These are phyloP conservation scores for Tretioscincus oriximinensis DNA, from an alignment of 2,113 vertebrate genomes.

Conservation along the genomic window DNA sequence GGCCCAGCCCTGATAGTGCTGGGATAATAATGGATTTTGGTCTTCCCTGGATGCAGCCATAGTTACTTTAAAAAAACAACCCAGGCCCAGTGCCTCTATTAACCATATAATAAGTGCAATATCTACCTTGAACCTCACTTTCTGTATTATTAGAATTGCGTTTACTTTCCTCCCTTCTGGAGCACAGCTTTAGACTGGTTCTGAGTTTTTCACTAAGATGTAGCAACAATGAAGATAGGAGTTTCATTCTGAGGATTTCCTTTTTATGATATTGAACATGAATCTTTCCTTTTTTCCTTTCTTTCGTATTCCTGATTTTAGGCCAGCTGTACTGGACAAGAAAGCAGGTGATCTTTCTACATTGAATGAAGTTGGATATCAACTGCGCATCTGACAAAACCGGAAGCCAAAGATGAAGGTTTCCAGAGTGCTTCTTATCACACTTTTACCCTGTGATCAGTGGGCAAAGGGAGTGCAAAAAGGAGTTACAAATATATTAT, in stretches of 20 bases:
- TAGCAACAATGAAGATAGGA: neutral
- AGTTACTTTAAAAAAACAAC: too few species aligned
- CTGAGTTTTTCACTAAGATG: neutral
- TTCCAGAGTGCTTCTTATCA: constrained; percentile 65
- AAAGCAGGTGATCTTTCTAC: constrained; percentile 85
- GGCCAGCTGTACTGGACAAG: constrained; percentile 85
- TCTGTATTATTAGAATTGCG: neutral
- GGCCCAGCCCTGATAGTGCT: too few species aligned
- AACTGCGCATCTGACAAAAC: constrained; percentile 87
- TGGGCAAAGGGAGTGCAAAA: constrained; percentile 37
- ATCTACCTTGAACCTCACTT: neutral
- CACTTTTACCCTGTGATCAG: constrained; percentile 66
- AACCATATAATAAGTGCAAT: neutral
- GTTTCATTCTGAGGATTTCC: neutral
- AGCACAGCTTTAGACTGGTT: too few species aligned
- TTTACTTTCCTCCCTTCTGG: neutral
- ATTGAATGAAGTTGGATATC: constrained; percentile 88
- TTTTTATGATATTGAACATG: neutral
- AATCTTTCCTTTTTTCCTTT: constrained; percentile 18
- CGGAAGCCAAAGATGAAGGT: constrained; percentile 25
- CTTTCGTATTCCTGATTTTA: constrained; percentile 49
- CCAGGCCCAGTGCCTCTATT: neutral
- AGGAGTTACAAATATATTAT: constrained; percentile 59
- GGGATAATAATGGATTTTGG: too few species aligned
- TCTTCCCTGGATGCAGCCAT: too few species aligned